Evolutionary conservation across 2,113 vertebrate genomes (phyloP), one percentile per base, ranked within the genome.

Genomic region (Tupaia chinensis): DNA sequence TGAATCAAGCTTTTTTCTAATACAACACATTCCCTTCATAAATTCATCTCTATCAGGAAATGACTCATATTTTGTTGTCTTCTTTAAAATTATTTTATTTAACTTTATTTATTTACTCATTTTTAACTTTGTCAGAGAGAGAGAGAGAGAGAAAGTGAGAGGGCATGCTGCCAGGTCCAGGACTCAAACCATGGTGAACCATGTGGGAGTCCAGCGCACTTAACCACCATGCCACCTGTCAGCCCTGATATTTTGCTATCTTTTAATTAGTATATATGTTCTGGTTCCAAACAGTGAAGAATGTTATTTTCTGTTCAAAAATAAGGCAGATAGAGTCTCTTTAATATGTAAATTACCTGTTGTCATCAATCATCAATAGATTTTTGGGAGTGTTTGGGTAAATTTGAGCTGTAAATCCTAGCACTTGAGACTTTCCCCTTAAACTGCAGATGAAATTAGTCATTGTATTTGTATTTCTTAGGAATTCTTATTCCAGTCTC

Each of bases 281-380:
- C 87, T 17, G 3, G 9, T 61, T 7, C 78, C 77, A 90, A 53
- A 56, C 27, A 94, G 13, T 91, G 7, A 88, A 17, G 10, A 61
- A 78, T 85, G 82, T 86, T 80, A 56, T 87, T 92, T 95, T 81
- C 54, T 56, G 19, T 65, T 78, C n/a, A 56, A 54, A 89, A 89
- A 66, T 79, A 89, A 82, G 65, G 2, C 15, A 90, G 22, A 61
- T 15, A n/a, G 29, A 0, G 7, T 25, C 5, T 92, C 25, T 23
- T 63, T 77, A 60, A 82, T 87, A 74, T 91, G 2, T 8, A 94
- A 25, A 34, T 29, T 22, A 1, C 9, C 29, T 68, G 0, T 29
- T 72, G 53, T 14, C 54, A 82, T 86, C 34, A 44, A 29, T 53
- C 44, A 44, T 4, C 44, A 68, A 87, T 77, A 88, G 63, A 77